These are phyloP conservation scores for Gonioctena quinquepunctata DNA, from an alignment of 1,140 invertebrate species.

Conservation along the genomic window DNA sequence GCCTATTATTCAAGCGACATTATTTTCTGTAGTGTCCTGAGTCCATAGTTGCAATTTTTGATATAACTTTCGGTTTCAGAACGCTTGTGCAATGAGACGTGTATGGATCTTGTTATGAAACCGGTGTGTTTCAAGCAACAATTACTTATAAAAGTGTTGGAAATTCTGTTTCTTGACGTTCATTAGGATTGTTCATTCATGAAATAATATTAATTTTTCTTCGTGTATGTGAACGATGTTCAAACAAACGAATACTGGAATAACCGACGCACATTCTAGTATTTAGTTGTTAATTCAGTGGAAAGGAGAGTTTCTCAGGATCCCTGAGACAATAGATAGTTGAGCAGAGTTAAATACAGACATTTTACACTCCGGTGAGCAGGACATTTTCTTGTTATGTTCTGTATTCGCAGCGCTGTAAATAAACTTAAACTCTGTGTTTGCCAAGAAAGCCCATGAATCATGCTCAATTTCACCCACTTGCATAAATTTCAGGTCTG, in stretches of 20 bases:
- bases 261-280: slow-evolving; percentile 17
- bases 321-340: slow-evolving; percentile 44
- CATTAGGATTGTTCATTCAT: too few relatives aligned
- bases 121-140: too few relatives aligned
- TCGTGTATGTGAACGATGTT: not conserved
- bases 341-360: slow-evolving; percentile 49
- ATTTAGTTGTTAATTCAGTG: slow-evolving; percentile 48
- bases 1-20: too few relatives aligned
- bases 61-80: too few relatives aligned
- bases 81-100: too few relatives aligned
- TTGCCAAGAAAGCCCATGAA: slow-evolving; percentile 27
- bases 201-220: too few relatives aligned
- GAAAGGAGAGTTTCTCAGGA: slow-evolving; percentile 39
- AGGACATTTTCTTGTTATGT: slow-evolving; percentile 47
- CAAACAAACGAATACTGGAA: not conserved
- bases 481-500: slow-evolving; percentile 17
- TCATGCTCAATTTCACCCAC: slow-evolving; percentile 28
- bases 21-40: too few relatives aligned
- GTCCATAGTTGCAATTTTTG: too few relatives aligned
- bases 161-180: too few relatives aligned
- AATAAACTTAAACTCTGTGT: slow-evolving; percentile 35
- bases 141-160: too few relatives aligned
- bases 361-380: slow-evolving; percentile 51
- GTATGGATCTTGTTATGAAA: too few relatives aligned
- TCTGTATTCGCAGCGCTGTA: slow-evolving; percentile 33